A percentile compares a stretch with the other conserved stretches of the same genome.
Evolutionary conservation across 2,797 vertebrate species (phyloP).

Genomic region (Nyctibius grandis): DNA sequence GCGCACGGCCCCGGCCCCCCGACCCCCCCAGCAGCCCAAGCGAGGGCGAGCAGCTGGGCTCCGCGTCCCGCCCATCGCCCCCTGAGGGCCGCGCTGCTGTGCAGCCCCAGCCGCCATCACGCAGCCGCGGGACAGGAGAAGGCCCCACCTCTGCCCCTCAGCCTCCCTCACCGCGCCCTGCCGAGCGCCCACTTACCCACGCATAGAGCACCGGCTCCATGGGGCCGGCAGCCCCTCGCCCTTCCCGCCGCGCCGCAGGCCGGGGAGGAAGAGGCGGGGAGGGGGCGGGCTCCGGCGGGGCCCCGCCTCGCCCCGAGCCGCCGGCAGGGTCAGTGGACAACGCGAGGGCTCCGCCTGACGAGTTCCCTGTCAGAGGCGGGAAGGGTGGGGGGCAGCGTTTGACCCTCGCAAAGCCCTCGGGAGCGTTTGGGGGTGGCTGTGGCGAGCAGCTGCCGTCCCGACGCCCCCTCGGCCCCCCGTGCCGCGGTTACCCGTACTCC

Average conservation of each 20-base stretch:
- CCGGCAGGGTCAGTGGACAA: too few relatives aligned
- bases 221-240: fast-evolving
- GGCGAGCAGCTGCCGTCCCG: not conserved
- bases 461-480: not conserved
- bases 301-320: not conserved
- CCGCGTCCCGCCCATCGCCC: not conserved
- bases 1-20: not conserved
- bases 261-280: slow-evolving; percentile 5
- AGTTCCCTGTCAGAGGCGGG: too few relatives aligned
- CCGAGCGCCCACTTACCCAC: slow-evolving; percentile 7
- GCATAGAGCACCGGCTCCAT: not conserved
- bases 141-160: fast-evolving
- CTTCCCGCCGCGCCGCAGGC: not conserved
- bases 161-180: not conserved
- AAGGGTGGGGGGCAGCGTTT: fast-evolving
- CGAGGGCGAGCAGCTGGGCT: not conserved
- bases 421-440: not conserved
- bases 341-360: too few relatives aligned
- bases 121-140: not conserved
- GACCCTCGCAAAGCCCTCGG: too few relatives aligned
- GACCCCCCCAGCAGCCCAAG: not conserved
- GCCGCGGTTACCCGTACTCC: not conserved
- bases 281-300: not conserved
- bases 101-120: not conserved
- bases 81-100: not conserved